Percentiles rank a stretch among this genome's conserved stretches.
phyloP scores from a whole-genome alignment of 2,113 vertebrate species.

The Boleophthalmus pectinirostris region DNA sequence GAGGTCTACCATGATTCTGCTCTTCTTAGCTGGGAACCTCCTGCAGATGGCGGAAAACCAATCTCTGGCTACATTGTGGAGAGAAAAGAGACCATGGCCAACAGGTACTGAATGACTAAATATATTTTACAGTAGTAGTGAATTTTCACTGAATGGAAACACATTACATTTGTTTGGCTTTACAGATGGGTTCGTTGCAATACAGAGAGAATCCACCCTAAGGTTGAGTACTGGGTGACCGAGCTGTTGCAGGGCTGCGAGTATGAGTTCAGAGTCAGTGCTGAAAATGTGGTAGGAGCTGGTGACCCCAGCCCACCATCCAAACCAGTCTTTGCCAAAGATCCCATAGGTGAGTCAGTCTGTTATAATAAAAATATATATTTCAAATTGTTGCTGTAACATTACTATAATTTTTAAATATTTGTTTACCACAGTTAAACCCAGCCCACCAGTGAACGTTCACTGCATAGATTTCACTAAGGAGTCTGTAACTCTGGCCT shows the following conservation, averaged over 20 bases:
- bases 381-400: background rate
- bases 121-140: background rate
- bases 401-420: too few species aligned
- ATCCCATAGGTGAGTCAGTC: slow-evolving; percentile 87
- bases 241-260: slow-evolving; percentile 94
- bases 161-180: background rate
- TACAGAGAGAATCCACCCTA: slow-evolving; percentile 84
- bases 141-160: background rate
- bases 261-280: slow-evolving; percentile 96
- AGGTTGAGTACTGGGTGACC: slow-evolving; percentile 88
- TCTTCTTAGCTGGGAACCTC: slow-evolving; percentile 91
- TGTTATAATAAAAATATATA: background rate
- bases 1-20: slow-evolving; percentile 90
- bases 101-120: slow-evolving; percentile 76
- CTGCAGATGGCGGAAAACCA: slow-evolving; percentile 94
- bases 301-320: slow-evolving; percentile 96
- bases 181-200: slow-evolving; percentile 75
- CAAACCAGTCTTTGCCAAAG: slow-evolving; percentile 93
- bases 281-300: slow-evolving; percentile 92
- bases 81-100: slow-evolving; percentile 97
- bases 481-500: slow-evolving; percentile 90
- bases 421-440: slow-evolving; percentile 79
- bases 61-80: slow-evolving; percentile 95
- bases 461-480: slow-evolving; percentile 89
- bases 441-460: slow-evolving; percentile 88